A percentile compares a stretch with the other conserved stretches of the same genome.
Conservation (phyloP, 2,888 invertebrate genomes). For the Seira musarum region DNA sequence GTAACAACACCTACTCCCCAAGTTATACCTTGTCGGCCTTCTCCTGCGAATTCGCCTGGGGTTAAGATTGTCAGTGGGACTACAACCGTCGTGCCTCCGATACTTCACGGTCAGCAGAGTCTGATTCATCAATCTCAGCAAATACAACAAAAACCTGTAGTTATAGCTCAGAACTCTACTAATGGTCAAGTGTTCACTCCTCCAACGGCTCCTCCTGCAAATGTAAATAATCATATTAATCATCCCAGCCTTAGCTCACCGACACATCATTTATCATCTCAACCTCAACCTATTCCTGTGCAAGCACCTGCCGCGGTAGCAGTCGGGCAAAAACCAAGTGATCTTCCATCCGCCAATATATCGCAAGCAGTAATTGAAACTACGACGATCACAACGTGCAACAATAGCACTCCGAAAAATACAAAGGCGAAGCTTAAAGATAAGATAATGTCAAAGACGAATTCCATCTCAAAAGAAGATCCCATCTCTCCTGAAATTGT, state of each 20-base stretch:
- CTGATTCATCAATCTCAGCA: constrained; percentile 8
- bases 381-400: neutral
- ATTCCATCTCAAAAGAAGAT: constrained; percentile 26
- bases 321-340: constrained; percentile 37
- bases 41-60: constrained; percentile 41
- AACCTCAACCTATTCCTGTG: constrained; percentile 11
- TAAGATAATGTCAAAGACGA: constrained; percentile 14
- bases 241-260: constrained; percentile 31
- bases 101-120: constrained; percentile 24
- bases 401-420: constrained; percentile 46
- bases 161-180: neutral
- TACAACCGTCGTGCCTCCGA: constrained; percentile 46
- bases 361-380: neutral
- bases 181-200: constrained; percentile 52
- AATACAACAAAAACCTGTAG: constrained; percentile 15
- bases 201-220: constrained; percentile 16
- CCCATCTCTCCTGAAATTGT: constrained; percentile 25
- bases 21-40: constrained; percentile 12
- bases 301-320: constrained; percentile 7
- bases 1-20: constrained; percentile 20
- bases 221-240: constrained; percentile 30
- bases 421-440: constrained; percentile 43
- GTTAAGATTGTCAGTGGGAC: constrained; percentile 44
- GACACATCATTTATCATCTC: neutral
- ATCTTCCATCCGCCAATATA: constrained; percentile 39